Percentiles rank a stretch among this genome's conserved stretches.
These are phyloP conservation scores for Sebastes cheni DNA, from an alignment of 2,797 vertebrate genomes.

Conservation along the genomic window DNA sequence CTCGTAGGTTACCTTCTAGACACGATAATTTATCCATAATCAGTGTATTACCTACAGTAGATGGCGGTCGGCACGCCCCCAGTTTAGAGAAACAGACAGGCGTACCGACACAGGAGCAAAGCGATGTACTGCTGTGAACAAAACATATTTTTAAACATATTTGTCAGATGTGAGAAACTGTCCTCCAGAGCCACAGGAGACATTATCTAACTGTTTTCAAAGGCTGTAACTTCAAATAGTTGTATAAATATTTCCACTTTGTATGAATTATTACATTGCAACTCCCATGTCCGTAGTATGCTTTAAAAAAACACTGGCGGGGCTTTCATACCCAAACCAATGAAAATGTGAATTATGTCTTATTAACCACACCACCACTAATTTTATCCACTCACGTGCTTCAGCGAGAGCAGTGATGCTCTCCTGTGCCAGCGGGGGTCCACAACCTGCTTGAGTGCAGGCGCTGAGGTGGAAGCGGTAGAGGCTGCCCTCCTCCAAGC, in stretches of 20 bases:
- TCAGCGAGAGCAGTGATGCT: slow-evolving; percentile 68
- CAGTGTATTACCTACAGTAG: too few relatives aligned
- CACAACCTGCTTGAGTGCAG: slow-evolving; percentile 90
- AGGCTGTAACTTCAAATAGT: neutral
- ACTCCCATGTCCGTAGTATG: neutral
- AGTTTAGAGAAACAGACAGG: too few relatives aligned
- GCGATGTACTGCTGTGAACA: too few relatives aligned
- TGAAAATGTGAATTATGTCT: neutral
- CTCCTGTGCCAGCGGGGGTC: slow-evolving; percentile 86
- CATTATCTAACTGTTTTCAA: neutral
- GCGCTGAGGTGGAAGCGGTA: slow-evolving; percentile 92
- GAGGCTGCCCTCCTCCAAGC: slow-evolving; percentile 80
- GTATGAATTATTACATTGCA: neutral
- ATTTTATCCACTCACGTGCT: slow-evolving; percentile 83
- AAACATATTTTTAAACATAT: too few relatives aligned
- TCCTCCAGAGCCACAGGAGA: neutral
- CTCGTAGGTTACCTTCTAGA: too few relatives aligned
- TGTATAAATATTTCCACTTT: neutral
- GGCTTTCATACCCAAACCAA: neutral
- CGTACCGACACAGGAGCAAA: too few relatives aligned
- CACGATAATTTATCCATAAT: too few relatives aligned
- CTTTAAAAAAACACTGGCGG: neutral
- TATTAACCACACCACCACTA: neutral
- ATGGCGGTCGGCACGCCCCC: too few relatives aligned
- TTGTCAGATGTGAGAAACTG: neutral